Conservation (phyloP, 2,797 vertebrate species). For the Pseudomugil gertrudae region DNA sequence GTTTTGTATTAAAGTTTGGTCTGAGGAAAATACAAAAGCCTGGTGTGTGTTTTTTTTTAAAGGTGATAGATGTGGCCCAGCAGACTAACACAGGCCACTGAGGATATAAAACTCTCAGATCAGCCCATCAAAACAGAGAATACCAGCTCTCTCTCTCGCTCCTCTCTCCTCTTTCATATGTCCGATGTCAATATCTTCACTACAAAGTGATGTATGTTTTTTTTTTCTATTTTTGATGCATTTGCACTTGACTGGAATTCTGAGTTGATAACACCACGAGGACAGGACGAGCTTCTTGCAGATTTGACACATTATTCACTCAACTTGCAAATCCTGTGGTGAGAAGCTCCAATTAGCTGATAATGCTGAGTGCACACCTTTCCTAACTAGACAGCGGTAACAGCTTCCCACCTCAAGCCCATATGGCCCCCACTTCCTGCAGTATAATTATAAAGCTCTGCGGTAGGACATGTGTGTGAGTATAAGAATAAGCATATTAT, state of each 20-base stretch:
- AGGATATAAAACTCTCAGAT: conserved; percentile 66
- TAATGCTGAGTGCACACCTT: conserved; percentile 78
- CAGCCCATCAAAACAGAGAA: conserved; percentile 70
- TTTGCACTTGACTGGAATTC: conserved; percentile 73
- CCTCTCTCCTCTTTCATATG: conserved; percentile 43
- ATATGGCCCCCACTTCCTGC: conserved; percentile 74
- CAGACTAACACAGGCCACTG: conserved; percentile 46
- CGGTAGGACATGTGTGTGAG: conserved; percentile 52
- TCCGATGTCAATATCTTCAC: conserved; percentile 60
- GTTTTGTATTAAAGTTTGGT: conserved; percentile 12
- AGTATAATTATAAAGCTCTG: conserved; percentile 77
- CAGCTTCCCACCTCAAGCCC: conserved; percentile 70
- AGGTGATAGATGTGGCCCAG: conserved; percentile 24
- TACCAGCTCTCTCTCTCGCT: conserved; percentile 21
- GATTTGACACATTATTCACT: conserved; percentile 77
- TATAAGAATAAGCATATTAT: conserved; percentile 45
- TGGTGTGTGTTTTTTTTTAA: conserved; percentile 26
- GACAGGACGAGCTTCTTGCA: conserved; percentile 53
- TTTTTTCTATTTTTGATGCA: conserved; percentile 55
- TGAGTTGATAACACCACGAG: conserved; percentile 62
- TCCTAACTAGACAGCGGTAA: conserved; percentile 67
- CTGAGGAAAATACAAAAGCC: conserved; percentile 40
- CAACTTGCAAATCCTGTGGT: conserved; percentile 73
- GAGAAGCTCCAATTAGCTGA: conserved; percentile 80
- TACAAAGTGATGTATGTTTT: conserved; percentile 29